phyloP scores from a whole-genome alignment of 2,888 invertebrate species.

The Troides aeacus region DNA sequence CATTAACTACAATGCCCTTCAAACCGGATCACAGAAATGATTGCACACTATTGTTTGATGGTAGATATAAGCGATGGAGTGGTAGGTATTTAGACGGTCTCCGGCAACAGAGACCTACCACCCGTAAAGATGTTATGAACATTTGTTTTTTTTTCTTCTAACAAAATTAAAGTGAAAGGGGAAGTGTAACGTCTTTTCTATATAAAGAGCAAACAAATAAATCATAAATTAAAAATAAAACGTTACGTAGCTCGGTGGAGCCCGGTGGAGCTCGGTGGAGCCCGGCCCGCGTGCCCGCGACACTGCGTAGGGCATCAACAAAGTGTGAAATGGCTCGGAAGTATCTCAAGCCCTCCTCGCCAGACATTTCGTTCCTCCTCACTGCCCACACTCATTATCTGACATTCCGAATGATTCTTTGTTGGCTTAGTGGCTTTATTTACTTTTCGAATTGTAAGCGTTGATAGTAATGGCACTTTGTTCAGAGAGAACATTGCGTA shows the following conservation, averaged over 20 bases:
- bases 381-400: slow-evolving; percentile 74
- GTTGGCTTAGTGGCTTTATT: slow-evolving; percentile 75
- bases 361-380: slow-evolving; percentile 72
- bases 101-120: too few species aligned
- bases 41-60: too few species aligned
- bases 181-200: neutral
- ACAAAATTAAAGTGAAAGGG: neutral
- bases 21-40: too few species aligned
- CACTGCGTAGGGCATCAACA: slow-evolving; percentile 71
- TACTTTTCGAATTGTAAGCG: slow-evolving; percentile 44
- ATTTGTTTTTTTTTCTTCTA: neutral
- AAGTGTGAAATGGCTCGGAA: slow-evolving; percentile 75
- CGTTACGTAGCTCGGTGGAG: slow-evolving; percentile 27
- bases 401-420: slow-evolving; percentile 66
- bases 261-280: slow-evolving; percentile 31
- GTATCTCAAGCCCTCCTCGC: slow-evolving; percentile 68
- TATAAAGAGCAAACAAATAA: slow-evolving; percentile 10
- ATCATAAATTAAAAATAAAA: slow-evolving; percentile 31
- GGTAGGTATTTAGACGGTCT: too few species aligned
- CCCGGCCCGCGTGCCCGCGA: slow-evolving; percentile 55
- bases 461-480: slow-evolving; percentile 28
- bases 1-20: too few species aligned
- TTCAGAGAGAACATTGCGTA: neutral
- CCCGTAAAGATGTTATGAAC: neutral
- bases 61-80: too few species aligned